These are phyloP conservation scores for Pectinophora gossypiella DNA, from an alignment of 1,140 invertebrate genomes.

Conservation along the genomic window DNA sequence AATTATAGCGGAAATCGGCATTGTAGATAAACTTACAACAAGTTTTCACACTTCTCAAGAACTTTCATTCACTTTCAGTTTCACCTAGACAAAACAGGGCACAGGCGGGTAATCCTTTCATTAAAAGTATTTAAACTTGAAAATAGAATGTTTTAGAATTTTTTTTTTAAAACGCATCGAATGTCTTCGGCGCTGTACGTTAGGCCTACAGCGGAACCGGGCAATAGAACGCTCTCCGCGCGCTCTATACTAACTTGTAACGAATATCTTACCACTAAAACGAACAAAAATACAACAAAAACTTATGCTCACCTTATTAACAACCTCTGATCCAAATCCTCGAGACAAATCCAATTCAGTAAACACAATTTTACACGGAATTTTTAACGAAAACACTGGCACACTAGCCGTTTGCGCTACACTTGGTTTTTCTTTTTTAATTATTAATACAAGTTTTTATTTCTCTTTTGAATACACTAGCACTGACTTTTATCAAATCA, in stretches of 20 bases:
- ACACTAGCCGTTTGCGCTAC: not conserved
- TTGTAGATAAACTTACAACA: too few relatives aligned
- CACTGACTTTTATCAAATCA: too few relatives aligned
- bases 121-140: not conserved
- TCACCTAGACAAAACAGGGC: not conserved
- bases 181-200: slow-evolving; percentile 2
- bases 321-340: slow-evolving; percentile 42
- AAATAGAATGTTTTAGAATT: slow-evolving; percentile 3
- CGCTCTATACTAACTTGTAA: slow-evolving; percentile 9
- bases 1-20: too few relatives aligned
- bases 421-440: not conserved
- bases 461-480: too few relatives aligned
- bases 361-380: slow-evolving; percentile 22
- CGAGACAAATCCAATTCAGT: slow-evolving; percentile 45
- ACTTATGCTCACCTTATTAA: slow-evolving; percentile 40
- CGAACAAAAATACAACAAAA: slow-evolving; percentile 9
- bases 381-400: not conserved
- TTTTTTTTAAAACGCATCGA: slow-evolving; percentile 9
- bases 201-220: slow-evolving; percentile 40
- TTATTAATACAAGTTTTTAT: not conserved
- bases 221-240: slow-evolving; percentile 16
- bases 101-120: too few relatives aligned
- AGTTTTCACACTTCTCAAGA: too few relatives aligned
- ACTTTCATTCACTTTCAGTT: not conserved
- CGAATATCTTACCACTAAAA: slow-evolving; percentile 13